Evolutionary conservation across 2,888 invertebrate species (phyloP).

Genomic region (Danaus chrysippus): DNA sequence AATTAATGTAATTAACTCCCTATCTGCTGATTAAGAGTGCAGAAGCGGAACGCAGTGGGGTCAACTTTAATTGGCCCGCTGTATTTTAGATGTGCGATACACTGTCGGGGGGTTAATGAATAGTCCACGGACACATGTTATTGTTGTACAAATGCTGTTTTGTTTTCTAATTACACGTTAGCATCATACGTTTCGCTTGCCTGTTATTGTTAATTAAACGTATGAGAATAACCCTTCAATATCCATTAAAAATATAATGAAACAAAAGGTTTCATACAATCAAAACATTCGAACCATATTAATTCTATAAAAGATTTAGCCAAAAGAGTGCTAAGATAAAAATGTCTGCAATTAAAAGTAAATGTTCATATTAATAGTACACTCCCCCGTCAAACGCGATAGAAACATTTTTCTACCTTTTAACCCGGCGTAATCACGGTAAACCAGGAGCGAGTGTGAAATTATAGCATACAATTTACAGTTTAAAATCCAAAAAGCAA

Average conservation of each 20-base stretch:
- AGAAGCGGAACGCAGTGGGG: constrained; percentile 64
- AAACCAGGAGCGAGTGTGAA: constrained; percentile 53
- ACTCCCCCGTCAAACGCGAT: neutral
- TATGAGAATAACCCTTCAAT: constrained; percentile 10
- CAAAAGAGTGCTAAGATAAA: too few species aligned
- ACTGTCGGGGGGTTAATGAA: constrained; percentile 60
- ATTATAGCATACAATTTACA: constrained; percentile 58
- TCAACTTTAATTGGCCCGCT: constrained; percentile 72
- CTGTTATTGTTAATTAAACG: constrained; percentile 8
- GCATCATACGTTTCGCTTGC: constrained; percentile 10
- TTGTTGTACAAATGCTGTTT: constrained; percentile 53
- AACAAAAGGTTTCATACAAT: too few species aligned
- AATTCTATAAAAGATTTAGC: too few species aligned
- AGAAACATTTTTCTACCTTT: constrained; percentile 5
- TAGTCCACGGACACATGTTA: constrained; percentile 70
- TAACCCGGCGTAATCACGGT: neutral
- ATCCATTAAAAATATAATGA: neutral
- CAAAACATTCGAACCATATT: too few species aligned
- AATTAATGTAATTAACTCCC: constrained; percentile 73
- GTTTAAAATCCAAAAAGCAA: constrained; percentile 70
- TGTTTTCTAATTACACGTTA: constrained; percentile 58
- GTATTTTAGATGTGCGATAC: constrained; percentile 74
- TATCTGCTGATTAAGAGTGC: constrained; percentile 77
- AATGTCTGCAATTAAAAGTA: too few species aligned
- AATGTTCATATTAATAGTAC: too few species aligned